Base-by-base conservation (phyloP, 1,140 invertebrate species). In the Acyrthosiphon pisum region DNA sequence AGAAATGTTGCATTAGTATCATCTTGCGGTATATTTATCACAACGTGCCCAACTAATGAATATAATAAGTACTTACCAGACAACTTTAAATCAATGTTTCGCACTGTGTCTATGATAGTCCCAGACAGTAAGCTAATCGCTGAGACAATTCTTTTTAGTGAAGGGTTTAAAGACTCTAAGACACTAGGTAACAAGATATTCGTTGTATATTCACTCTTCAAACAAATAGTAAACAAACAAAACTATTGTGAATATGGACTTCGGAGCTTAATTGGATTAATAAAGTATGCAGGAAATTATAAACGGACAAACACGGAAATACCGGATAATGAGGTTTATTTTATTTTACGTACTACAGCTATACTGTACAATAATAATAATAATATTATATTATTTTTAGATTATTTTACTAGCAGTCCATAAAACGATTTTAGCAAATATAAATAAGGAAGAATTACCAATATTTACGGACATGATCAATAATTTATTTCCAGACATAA, bases 21-120 rank as follows among this genome's bases (percentile, higher is more conserved):
- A 0, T 98, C 98, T 46, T 99, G 98, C 95, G 97, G 97, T 91
- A 97, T 98, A 89, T 99, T 99, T 94, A 99, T 99, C 94, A 99
- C 99, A 9, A 99, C 99, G 98, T 99, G 98, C 96, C 98, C 98
- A 91, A 97, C 98, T 96, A 98, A 96, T 95, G 95, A 86, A 53
- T 98, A 98, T 0, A 96, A 98, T 46, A 97, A 97, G 84, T 98
- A 99, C 95, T 95, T 99, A 91, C 98, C 98, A 0, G 98, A 99
- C 95, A 99, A 99, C 96, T 95, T 99, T 87, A 99, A 99, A 95
- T 98, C 98, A 41, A 95, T 99, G 46, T 99, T 99, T 95, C 96
- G 98, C 68, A 98, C 98, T 8, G 98, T 99, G 20, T 98, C 98
- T 46, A 99, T 99, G 98, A 99, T 99, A 98, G 98, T 98, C 76